Evolutionary conservation across 2,113 vertebrate genomes (phyloP), one percentile per base, ranked within the genome.

Genomic region (Ctenomys sociabilis): DNA sequence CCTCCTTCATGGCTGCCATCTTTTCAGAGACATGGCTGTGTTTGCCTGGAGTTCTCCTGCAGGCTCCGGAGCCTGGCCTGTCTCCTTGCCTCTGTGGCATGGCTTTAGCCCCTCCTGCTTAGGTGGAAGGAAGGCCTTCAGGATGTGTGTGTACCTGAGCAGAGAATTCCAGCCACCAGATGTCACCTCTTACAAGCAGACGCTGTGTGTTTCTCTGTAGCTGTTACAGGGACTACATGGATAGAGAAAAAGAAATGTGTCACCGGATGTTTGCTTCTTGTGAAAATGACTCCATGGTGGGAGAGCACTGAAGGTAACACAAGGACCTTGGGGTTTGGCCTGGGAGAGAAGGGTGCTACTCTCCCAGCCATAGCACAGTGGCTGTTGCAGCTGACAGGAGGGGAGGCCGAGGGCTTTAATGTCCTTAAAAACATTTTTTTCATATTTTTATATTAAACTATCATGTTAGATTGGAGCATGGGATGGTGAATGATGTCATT

Each of bases 161-260:
- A 66, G 61, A 68, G 68, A 91, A 87, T 93, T 96, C 68, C 82
- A 82, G 73, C 96, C 86, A 86, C 94, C 89, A 96, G 93, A 26
- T 91, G 93, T 94, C 93, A 70, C 89, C 52, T 87, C 75, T 61
- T 72, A 7, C 90, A 63, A 72, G 82, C 82, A 54, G 16, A 87
- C 57, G 4, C 54, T 3, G 14, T 83, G 32, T 66, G 2, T 91
- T 94, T 85, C 14, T 72, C 91, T 94, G 30, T 97, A 99, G 99
- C 12, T 98, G 35, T 85, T 98, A 98, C 95, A 93, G 26, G 72
- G 90, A 98, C 59, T 98, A 98, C 66, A 0, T 63, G 92, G 91
- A 97, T 12, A 96, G 95, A 93, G 97, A 99, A 96, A 98, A 96
- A 40, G 98, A 98, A 54, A 98, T 98, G 98, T 99, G 98, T 93